phyloP scores from a whole-genome alignment of 2,797 vertebrate species.

The Alcedo quadribrachys region DNA sequence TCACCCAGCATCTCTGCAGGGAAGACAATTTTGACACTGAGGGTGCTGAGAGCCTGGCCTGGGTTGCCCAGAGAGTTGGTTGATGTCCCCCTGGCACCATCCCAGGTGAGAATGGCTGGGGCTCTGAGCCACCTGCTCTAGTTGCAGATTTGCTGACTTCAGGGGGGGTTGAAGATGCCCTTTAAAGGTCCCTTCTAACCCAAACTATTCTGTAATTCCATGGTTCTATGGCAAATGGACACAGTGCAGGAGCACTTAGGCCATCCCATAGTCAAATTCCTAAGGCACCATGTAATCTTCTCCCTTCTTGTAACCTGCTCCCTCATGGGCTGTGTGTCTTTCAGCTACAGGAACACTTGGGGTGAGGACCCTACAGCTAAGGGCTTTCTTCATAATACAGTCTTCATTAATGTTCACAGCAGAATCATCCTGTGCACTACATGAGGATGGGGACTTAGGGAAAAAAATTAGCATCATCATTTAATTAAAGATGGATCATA shows the following conservation, averaged over 20 bases:
- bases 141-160: background rate
- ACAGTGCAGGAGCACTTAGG: background rate
- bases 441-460: conserved; percentile 40
- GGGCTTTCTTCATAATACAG: background rate
- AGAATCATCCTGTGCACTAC: conserved; percentile 11
- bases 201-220: background rate
- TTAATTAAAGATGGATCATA: conserved; percentile 62
- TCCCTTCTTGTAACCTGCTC: background rate
- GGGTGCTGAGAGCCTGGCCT: background rate
- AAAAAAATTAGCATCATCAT: conserved; percentile 47
- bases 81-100: background rate
- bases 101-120: background rate
- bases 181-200: background rate
- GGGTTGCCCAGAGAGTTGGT: background rate
- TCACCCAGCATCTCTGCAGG: accelerated
- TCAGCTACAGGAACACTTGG: background rate
- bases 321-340: background rate
- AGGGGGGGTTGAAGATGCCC: background rate
- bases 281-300: background rate
- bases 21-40: background rate
- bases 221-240: background rate
- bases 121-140: background rate
- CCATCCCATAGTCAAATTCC: background rate
- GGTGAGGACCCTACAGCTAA: background rate
- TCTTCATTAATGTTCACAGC: conserved; percentile 54